Conservation (phyloP, 2,888 invertebrate genomes). For the Torymus auratus region DNA sequence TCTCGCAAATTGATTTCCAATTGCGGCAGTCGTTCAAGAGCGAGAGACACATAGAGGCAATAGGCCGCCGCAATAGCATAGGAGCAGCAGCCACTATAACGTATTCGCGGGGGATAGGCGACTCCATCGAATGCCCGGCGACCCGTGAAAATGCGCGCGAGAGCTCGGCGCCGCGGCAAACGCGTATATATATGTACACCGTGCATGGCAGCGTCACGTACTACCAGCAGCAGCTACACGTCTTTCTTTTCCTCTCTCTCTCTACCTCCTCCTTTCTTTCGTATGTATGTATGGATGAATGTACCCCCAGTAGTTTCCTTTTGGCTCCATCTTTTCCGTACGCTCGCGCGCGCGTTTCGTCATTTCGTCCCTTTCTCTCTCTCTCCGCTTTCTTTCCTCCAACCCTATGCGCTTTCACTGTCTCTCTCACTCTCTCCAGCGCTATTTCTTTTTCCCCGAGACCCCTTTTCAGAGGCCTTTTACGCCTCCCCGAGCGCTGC, state of each 20-base stretch:
- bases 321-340: constrained; percentile 60
- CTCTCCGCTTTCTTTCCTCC: constrained; percentile 21
- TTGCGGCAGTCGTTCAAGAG: constrained; percentile 17
- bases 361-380: constrained; percentile 37
- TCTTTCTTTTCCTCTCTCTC: too few relatives aligned
- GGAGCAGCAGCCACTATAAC: constrained; percentile 13
- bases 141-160: constrained; percentile 70
- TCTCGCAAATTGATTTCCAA: constrained; percentile 53
- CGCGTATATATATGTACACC: constrained; percentile 16
- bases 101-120: neutral
- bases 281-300: constrained; percentile 51
- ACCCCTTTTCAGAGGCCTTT: constrained; percentile 42
- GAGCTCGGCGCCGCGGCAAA: constrained; percentile 70
- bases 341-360: constrained; percentile 50
- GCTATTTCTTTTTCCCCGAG: neutral
- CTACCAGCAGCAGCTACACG: neutral
- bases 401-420: neutral
- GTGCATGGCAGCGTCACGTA: constrained; percentile 66
- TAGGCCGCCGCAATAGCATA: neutral
- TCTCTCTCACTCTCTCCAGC: constrained; percentile 1
- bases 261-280: too few relatives aligned
- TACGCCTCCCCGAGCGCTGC: constrained; percentile 11
- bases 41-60: constrained; percentile 1
- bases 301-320: constrained; percentile 56
- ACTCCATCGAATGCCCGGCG: constrained; percentile 68